Conservation (phyloP, 2,888 invertebrate species). For the Tetrapedia diversipes region DNA sequence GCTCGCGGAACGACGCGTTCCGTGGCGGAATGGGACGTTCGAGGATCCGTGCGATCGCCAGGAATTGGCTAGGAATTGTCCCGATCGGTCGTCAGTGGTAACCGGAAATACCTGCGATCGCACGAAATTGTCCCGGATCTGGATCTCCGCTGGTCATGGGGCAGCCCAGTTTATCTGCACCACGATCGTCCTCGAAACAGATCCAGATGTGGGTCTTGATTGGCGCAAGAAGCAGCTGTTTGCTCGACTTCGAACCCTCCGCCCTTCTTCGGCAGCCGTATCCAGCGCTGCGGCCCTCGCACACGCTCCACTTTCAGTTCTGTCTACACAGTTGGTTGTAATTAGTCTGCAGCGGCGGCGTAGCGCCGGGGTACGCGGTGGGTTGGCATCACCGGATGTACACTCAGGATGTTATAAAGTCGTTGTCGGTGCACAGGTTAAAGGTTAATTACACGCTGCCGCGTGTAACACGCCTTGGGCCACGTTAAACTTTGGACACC, state of each 20-base stretch:
- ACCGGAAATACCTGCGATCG: slow-evolving; percentile 42
- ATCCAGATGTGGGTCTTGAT: slow-evolving; percentile 49
- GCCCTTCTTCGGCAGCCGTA: neutral
- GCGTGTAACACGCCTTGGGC: slow-evolving; percentile 71
- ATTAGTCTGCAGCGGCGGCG: slow-evolving; percentile 58
- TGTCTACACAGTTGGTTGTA: slow-evolving; percentile 44
- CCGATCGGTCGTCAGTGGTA: slow-evolving; percentile 43
- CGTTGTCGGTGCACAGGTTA: slow-evolving; percentile 71
- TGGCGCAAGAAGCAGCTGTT: slow-evolving; percentile 53
- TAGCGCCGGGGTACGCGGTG: slow-evolving; percentile 28
- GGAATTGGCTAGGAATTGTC: slow-evolving; percentile 60
- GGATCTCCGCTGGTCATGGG: slow-evolving; percentile 15
- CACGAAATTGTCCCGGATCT: slow-evolving; percentile 46
- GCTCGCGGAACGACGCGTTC: slow-evolving; percentile 52
- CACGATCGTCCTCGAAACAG: slow-evolving; percentile 40
- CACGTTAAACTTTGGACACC: slow-evolving; percentile 78
- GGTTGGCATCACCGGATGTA: slow-evolving; percentile 63
- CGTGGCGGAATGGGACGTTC: slow-evolving; percentile 44
- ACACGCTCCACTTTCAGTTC: slow-evolving; percentile 17
- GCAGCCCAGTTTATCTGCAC: slow-evolving; percentile 47
- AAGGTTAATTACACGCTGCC: slow-evolving; percentile 77
- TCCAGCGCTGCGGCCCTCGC: neutral
- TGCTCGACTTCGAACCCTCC: slow-evolving; percentile 29
- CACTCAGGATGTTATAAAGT: slow-evolving; percentile 72
- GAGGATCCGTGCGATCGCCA: slow-evolving; percentile 47